phyloP scores from a whole-genome alignment of 2,888 invertebrate species.

The Cerceris ruficornis region DNA sequence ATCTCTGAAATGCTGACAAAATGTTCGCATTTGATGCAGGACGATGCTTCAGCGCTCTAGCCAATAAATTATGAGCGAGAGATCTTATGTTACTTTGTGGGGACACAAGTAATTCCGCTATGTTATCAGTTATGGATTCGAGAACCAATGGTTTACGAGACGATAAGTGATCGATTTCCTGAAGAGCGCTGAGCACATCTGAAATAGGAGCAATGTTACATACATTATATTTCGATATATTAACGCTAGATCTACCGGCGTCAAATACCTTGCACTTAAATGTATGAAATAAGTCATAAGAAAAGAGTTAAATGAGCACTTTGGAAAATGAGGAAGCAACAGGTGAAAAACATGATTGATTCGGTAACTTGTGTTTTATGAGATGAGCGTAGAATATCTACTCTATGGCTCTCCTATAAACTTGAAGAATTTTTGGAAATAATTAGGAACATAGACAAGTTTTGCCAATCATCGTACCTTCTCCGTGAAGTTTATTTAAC shows the following conservation, averaged over 20 bases:
- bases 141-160: conserved; percentile 87
- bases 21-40: conserved; percentile 86
- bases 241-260: no score
- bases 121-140: conserved; percentile 85
- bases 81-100: conserved; percentile 85
- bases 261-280: no score
- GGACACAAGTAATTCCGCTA: conserved; percentile 87
- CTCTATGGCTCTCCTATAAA: no score
- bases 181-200: conserved; percentile 86
- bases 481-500: conserved; percentile 79
- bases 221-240: no score
- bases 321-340: no score
- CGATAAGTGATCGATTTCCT: conserved; percentile 89
- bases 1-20: conserved; percentile 90
- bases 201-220: conserved; percentile 60
- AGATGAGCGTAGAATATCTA: background rate
- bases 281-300: conserved; percentile 43
- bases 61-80: conserved; percentile 88
- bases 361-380: no score
- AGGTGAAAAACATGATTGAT: no score
- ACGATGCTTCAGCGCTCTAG: conserved; percentile 87
- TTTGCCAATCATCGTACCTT: conserved; percentile 74
- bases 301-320: no score
- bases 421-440: no score
- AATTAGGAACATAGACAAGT: no score